phyloP scores from a whole-genome alignment of 2,888 invertebrate species.

The Rhingia rostrata region DNA sequence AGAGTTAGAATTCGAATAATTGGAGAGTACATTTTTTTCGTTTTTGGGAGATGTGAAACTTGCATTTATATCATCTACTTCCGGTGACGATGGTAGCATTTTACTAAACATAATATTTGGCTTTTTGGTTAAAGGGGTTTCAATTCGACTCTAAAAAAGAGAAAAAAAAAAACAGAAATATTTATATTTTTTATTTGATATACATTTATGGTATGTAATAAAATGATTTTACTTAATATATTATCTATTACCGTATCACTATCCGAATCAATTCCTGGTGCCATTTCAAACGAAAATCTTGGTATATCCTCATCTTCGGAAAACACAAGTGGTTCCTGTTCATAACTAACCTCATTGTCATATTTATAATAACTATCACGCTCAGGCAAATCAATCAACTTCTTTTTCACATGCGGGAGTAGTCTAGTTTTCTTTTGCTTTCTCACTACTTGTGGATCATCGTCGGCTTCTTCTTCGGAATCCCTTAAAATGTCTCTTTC shows the following conservation, averaged over 20 bases:
- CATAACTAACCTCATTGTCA: constrained; percentile 85
- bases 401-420: constrained; percentile 16
- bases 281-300: constrained; percentile 82
- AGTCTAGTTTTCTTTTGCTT: constrained; percentile 40
- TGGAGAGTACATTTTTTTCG: constrained; percentile 69
- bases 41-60: constrained; percentile 78
- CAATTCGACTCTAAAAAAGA: constrained; percentile 81
- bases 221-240: constrained; percentile 12
- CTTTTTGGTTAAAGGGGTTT: constrained; percentile 81
- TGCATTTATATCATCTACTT: constrained; percentile 79
- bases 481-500: constrained; percentile 82
- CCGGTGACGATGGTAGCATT: constrained; percentile 78
- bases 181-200: not conserved
- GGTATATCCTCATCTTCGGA: constrained; percentile 86
- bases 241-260: constrained; percentile 82
- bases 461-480: constrained; percentile 80
- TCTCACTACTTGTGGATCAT: constrained; percentile 17
- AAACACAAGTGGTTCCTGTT: constrained; percentile 85
- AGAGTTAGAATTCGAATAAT: constrained; percentile 76
- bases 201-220: not conserved
- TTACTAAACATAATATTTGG: constrained; percentile 79
- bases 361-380: constrained; percentile 86
- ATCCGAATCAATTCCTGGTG: constrained; percentile 82
- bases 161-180: constrained; percentile 26
- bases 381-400: constrained; percentile 76